Percentiles rank a stretch among this genome's conserved stretches.
These are phyloP conservation scores for Magallana angulata DNA, from an alignment of 1,140 invertebrate species.

Conservation along the genomic window DNA sequence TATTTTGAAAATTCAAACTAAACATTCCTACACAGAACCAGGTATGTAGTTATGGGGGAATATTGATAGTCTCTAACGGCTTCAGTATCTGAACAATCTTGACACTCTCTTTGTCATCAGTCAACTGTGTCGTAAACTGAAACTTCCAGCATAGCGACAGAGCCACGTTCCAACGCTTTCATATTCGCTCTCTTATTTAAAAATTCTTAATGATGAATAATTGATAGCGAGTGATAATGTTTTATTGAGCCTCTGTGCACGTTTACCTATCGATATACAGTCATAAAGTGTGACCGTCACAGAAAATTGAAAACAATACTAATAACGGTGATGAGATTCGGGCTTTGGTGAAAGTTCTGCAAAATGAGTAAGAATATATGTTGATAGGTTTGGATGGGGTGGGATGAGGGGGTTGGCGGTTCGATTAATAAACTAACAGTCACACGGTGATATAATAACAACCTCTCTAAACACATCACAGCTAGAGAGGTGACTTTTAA, in stretches of 20 bases:
- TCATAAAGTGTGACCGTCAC: not conserved
- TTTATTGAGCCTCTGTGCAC: constrained; percentile 13
- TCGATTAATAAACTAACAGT: too few relatives aligned
- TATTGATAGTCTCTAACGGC: not conserved
- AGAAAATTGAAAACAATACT: too few relatives aligned
- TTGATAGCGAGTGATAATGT: not conserved
- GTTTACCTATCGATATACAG: constrained; percentile 2
- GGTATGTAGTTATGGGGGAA: not conserved
- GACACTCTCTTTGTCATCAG: constrained; percentile 31
- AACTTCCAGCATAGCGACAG: not conserved
- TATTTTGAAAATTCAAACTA: not conserved
- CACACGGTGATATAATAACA: too few relatives aligned
- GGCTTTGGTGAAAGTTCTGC: too few relatives aligned
- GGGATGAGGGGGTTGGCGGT: too few relatives aligned
- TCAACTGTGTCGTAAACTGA: constrained; percentile 19
- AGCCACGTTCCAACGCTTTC: constrained; percentile 17
- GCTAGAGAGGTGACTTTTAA: too few relatives aligned
- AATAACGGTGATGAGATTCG: too few relatives aligned
- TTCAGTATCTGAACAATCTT: not conserved
- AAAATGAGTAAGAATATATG: too few relatives aligned
- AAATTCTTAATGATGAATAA: constrained; percentile 33
- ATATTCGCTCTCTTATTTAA: constrained; percentile 30
- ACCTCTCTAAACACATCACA: too few relatives aligned
- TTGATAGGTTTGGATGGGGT: too few relatives aligned
- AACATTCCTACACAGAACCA: not conserved